Conservation (phyloP, 2,888 invertebrate genomes). For the Limenitis camilla region DNA sequence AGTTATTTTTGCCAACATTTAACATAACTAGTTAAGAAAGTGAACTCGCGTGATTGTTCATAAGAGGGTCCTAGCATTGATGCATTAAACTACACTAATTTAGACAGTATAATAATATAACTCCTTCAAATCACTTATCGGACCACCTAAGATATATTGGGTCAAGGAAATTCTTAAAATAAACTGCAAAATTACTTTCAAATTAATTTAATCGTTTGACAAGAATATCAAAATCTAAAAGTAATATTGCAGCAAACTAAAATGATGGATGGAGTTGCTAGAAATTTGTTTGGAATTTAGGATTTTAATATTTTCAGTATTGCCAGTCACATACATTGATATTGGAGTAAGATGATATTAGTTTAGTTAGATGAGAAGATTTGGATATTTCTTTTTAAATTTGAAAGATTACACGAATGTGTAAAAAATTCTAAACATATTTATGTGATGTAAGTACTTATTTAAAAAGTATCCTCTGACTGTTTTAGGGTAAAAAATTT, state of each 20-base stretch:
- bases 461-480: too few species aligned
- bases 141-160: background rate
- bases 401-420: background rate
- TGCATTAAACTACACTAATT: too few species aligned
- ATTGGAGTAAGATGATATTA: background rate
- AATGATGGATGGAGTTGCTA: conserved; percentile 7
- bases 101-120: too few species aligned
- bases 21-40: too few species aligned
- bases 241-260: background rate
- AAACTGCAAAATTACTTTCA: background rate
- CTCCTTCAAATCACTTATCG: background rate
- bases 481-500: too few species aligned
- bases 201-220: background rate
- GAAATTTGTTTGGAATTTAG: conserved; percentile 4
- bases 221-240: background rate
- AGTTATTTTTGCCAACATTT: too few species aligned
- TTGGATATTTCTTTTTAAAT: background rate
- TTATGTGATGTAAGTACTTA: too few species aligned
- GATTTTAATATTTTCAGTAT: conserved; percentile 4
- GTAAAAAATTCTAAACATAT: too few species aligned
- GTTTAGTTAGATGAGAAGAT: background rate
- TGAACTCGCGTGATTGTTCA: too few species aligned
- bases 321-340: background rate
- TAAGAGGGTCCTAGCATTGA: too few species aligned
- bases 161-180: background rate